phyloP scores from a whole-genome alignment of 2,797 vertebrate genomes.

The Peromyscus attwateri region DNA sequence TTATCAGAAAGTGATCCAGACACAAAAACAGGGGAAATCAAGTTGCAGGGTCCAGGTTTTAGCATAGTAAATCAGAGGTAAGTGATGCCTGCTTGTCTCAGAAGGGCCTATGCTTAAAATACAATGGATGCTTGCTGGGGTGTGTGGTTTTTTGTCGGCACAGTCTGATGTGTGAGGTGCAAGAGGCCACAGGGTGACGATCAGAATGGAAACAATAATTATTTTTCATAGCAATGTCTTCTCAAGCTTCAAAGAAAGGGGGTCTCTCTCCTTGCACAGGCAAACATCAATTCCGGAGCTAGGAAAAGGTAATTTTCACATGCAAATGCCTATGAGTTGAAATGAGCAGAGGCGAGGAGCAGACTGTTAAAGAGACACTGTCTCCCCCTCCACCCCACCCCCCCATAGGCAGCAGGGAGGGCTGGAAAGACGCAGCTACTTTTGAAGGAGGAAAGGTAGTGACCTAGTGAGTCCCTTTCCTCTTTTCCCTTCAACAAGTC shows the following conservation, averaged over 20 bases:
- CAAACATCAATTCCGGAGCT: constrained; percentile 81
- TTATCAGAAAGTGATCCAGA: not conserved
- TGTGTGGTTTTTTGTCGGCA: constrained; percentile 29
- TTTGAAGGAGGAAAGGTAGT: not conserved
- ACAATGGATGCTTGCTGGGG: constrained; percentile 21
- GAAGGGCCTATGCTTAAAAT: constrained; percentile 65
- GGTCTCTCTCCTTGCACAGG: constrained; percentile 79
- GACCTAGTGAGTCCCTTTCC: not conserved
- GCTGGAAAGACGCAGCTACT: constrained; percentile 52
- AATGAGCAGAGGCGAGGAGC: constrained; percentile 76
- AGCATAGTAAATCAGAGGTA: not conserved
- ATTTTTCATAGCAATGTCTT: constrained; percentile 74
- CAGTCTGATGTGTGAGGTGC: constrained; percentile 77
- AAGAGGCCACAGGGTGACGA: constrained; percentile 75
- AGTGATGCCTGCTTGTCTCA: constrained; percentile 53
- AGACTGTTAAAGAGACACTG: constrained; percentile 69
- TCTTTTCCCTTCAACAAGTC: not conserved
- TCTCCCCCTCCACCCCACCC: not conserved
- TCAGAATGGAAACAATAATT: constrained; percentile 81
- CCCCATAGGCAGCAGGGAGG: not conserved
- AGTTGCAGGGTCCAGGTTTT: not conserved
- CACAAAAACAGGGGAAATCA: constrained; percentile 14
- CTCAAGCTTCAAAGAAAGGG: constrained; percentile 83
- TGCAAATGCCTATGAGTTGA: constrained; percentile 83
- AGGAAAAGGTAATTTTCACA: constrained; percentile 87